Evolutionary conservation across 2,797 vertebrate species (phyloP).

Genomic region (Galago senegalensis): DNA sequence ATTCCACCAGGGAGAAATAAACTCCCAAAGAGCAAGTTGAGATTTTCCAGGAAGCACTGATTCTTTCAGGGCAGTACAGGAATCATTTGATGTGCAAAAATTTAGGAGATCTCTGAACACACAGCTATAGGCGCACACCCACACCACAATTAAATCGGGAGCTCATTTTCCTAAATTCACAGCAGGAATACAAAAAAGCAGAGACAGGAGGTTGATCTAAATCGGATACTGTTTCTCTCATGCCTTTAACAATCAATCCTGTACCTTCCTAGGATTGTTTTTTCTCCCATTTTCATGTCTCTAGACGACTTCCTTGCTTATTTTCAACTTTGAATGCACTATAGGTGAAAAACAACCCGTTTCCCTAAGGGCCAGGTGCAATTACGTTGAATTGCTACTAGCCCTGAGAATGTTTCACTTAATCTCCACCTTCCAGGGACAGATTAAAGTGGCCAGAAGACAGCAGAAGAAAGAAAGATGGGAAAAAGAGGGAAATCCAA

Average conservation of each 20-base stretch:
- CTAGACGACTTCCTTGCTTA: background rate
- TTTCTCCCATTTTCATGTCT: background rate
- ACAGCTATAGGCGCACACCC: constrained; percentile 1
- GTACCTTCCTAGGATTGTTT: background rate
- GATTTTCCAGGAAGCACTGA: constrained; percentile 59
- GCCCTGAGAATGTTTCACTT: background rate
- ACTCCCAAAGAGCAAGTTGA: constrained; percentile 29
- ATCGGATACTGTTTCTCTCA: constrained; percentile 54
- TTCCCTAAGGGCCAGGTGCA: background rate
- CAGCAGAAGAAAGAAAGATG: background rate
- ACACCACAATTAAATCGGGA: constrained; percentile 59
- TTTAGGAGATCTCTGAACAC: constrained; percentile 39
- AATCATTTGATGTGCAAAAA: constrained; percentile 56
- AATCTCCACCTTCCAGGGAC: background rate
- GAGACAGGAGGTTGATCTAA: constrained; percentile 59
- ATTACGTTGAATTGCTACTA: background rate
- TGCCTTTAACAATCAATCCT: constrained; percentile 57
- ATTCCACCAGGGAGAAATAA: constrained; percentile 59
- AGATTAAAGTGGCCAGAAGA: background rate
- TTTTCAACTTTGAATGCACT: background rate
- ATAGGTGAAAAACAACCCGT: background rate
- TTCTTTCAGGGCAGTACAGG: constrained; percentile 42
- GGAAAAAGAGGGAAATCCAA: constrained; percentile 22
- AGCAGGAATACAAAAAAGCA: constrained; percentile 67
- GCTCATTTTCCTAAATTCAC: constrained; percentile 67